A percentile compares a stretch with the other conserved stretches of the same genome.
Conservation (phyloP, 2,888 invertebrate genomes). For the Rotaria socialis region DNA sequence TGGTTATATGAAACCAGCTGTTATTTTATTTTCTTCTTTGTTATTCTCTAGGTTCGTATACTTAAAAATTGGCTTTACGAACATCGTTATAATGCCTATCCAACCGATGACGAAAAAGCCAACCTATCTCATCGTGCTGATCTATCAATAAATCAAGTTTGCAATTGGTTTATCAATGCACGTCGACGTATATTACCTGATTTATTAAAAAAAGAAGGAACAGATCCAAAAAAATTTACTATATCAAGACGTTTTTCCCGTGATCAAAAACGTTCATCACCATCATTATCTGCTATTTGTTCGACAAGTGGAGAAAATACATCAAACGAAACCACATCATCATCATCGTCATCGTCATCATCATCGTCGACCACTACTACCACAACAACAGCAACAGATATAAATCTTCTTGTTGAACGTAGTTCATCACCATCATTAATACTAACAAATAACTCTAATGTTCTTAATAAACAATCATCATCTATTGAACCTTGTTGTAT, state of each 20-base stretch:
- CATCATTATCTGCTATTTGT: background rate
- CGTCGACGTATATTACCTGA: conserved; percentile 83
- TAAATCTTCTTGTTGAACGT: conserved; percentile 11
- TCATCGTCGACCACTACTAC: background rate
- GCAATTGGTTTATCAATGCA: conserved; percentile 95
- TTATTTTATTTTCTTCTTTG: background rate
- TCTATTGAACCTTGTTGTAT: conserved; percentile 1
- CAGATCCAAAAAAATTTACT: conserved; percentile 81
- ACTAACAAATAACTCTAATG: conserved; percentile 4
- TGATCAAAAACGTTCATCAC: conserved; percentile 28
- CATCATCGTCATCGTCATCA: too few relatives aligned
- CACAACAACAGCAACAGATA: background rate
- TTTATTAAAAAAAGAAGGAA: conserved; percentile 84
- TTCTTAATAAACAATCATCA: conserved; percentile 13
- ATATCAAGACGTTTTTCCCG: conserved; percentile 61
- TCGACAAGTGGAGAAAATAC: conserved; percentile 25
- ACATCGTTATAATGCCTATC: conserved; percentile 88
- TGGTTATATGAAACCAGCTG: background rate
- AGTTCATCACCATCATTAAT: conserved; percentile 21
- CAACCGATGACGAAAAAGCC: conserved; percentile 83
- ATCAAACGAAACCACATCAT: background rate
- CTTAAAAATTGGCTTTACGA: conserved; percentile 87
- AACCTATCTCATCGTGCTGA: conserved; percentile 79
- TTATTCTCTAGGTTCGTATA: conserved; percentile 59
- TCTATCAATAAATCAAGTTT: conserved; percentile 75